These are phyloP conservation scores for Sakesphorus luctuosus DNA, from an alignment of 2,113 vertebrate species.

Conservation along the genomic window DNA sequence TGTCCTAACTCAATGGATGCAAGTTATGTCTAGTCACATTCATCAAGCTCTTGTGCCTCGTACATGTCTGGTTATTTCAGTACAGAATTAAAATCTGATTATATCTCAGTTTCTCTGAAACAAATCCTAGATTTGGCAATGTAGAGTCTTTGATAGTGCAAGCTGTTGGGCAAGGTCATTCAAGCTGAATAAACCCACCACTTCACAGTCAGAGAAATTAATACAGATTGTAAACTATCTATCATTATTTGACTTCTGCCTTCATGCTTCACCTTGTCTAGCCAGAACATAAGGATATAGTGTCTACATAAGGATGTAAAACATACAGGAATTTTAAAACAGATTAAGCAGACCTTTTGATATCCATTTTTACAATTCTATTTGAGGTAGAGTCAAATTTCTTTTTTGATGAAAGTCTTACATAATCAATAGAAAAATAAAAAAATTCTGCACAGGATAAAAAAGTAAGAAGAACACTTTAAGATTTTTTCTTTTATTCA, in stretches of 20 bases:
- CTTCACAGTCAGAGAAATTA: not conserved
- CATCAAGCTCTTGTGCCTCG: too few relatives aligned
- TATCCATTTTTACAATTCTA: not conserved
- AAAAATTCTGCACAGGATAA: not conserved
- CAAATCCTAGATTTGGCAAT: not conserved
- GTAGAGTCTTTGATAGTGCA: not conserved
- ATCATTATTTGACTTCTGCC: not conserved
- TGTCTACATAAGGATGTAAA: not conserved
- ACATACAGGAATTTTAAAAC: not conserved
- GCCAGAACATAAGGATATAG: not conserved
- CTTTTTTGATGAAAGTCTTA: not conserved
- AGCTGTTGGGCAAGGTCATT: not conserved
- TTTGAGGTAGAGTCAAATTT: not conserved
- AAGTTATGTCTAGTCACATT: too few relatives aligned
- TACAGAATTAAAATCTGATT: not conserved
- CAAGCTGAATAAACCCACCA: not conserved
- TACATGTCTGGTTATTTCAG: too few relatives aligned
- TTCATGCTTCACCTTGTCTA: not conserved
- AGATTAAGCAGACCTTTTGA: conserved; percentile 2
- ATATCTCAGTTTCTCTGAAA: not conserved
- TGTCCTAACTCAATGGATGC: too few relatives aligned
- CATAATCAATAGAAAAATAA: not conserved
- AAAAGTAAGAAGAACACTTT: not conserved
- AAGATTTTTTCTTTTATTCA: not conserved
- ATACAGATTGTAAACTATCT: not conserved